phyloP scores from a whole-genome alignment of 2,888 invertebrate genomes.

The Pachydiplax longipennis region DNA sequence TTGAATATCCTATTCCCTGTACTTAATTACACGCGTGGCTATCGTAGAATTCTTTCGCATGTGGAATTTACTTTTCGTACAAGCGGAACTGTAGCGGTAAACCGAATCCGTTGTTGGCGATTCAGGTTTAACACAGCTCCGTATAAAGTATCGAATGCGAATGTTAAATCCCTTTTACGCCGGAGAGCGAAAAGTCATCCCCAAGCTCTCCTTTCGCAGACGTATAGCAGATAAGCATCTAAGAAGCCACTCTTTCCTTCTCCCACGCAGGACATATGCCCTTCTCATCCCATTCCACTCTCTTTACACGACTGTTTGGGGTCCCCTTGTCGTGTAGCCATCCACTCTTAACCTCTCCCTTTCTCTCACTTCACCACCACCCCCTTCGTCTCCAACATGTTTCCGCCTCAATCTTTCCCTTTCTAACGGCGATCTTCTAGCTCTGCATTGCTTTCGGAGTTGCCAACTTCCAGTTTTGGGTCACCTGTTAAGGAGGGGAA shows the following conservation, averaged over 20 bases:
- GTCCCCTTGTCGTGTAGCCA: constrained; percentile 5
- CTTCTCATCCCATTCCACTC: not conserved
- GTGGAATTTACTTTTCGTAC: too few species aligned
- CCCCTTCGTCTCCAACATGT: not conserved
- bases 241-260: not conserved
- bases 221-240: not conserved
- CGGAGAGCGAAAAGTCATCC: not conserved
- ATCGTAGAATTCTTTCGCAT: too few species aligned
- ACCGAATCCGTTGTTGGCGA: too few species aligned
- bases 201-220: not conserved
- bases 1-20: too few species aligned
- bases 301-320: constrained; percentile 18
- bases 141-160: not conserved
- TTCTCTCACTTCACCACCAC: not conserved
- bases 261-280: not conserved
- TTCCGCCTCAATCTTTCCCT: not conserved
- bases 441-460: too few species aligned
- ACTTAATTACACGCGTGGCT: too few species aligned
- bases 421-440: too few species aligned
- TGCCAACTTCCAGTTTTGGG: too few species aligned
- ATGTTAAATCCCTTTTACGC: not conserved
- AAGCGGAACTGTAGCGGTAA: too few species aligned
- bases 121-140: too few species aligned
- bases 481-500: too few species aligned
- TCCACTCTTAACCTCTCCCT: not conserved